Percentiles rank a stretch among this genome's conserved stretches.
Evolutionary conservation across 2,113 vertebrate genomes (phyloP).

Genomic region (Turdus rufiventris): DNA sequence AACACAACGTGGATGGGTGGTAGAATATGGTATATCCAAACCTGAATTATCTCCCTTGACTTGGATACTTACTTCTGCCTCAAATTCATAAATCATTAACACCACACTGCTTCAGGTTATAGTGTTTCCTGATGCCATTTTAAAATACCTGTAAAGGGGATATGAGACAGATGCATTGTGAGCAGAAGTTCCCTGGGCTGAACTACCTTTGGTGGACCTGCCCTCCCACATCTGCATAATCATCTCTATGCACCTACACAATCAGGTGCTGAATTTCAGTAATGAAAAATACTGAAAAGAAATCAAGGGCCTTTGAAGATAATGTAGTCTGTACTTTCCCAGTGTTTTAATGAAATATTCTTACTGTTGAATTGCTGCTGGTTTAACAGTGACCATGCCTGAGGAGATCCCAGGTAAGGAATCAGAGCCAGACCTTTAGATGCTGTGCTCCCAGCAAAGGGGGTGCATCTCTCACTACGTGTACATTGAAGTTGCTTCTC

Average conservation of each 20-base stretch:
- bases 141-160: background rate
- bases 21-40: background rate
- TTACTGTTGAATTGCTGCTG: background rate
- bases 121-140: background rate
- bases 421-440: background rate
- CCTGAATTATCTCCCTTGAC: background rate
- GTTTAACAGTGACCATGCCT: background rate
- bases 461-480: rapidly evolving
- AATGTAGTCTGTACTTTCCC: background rate
- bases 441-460: background rate
- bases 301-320: background rate
- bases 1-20: background rate
- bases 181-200: background rate
- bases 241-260: background rate
- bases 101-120: background rate
- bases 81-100: background rate
- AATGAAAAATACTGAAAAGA: background rate
- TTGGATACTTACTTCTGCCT: background rate
- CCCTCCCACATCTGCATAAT: background rate
- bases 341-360: background rate
- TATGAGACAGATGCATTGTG: background rate
- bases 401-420: background rate
- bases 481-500: background rate
- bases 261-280: too few relatives aligned
- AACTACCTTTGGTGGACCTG: background rate